phyloP scores from a whole-genome alignment of 2,113 vertebrate species.

The Boulengeromyrus knoepffleri region DNA sequence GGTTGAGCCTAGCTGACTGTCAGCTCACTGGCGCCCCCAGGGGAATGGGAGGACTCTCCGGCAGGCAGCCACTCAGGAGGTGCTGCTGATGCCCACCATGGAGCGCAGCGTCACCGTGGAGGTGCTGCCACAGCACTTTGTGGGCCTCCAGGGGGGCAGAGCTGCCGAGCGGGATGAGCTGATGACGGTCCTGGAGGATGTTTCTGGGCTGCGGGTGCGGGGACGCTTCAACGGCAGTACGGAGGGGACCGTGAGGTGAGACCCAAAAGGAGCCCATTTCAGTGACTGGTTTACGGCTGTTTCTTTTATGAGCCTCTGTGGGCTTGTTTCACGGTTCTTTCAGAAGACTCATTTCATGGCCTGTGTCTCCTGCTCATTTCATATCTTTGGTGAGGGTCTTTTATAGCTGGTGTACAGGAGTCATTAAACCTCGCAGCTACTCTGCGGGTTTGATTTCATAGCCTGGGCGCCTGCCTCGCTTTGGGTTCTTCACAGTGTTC shows the following conservation, averaged over 20 bases:
- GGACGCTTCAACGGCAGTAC: slow-evolving; percentile 67
- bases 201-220: slow-evolving; percentile 70
- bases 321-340: not conserved
- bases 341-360: slow-evolving; percentile 5
- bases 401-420: not conserved
- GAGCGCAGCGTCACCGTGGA: slow-evolving; percentile 57
- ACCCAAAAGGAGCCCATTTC: not conserved
- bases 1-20: not conserved
- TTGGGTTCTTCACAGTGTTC: not conserved
- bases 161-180: slow-evolving; percentile 67
- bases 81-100: slow-evolving; percentile 66
- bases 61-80: slow-evolving; percentile 51
- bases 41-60: slow-evolving; percentile 67
- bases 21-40: slow-evolving; percentile 46
- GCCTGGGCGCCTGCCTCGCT: not conserved
- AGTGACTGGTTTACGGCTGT: not conserved
- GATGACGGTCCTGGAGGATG: slow-evolving; percentile 71
- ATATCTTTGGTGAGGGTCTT: not conserved
- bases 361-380: not conserved
- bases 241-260: slow-evolving; percentile 66
- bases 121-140: slow-evolving; percentile 61
- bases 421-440: not conserved
- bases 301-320: not conserved
- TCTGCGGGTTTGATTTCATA: not conserved
- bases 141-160: slow-evolving; percentile 55